Percentiles rank a stretch among this genome's conserved stretches.
phyloP scores from a whole-genome alignment of 2,888 invertebrate species.

The Alitta virens region DNA sequence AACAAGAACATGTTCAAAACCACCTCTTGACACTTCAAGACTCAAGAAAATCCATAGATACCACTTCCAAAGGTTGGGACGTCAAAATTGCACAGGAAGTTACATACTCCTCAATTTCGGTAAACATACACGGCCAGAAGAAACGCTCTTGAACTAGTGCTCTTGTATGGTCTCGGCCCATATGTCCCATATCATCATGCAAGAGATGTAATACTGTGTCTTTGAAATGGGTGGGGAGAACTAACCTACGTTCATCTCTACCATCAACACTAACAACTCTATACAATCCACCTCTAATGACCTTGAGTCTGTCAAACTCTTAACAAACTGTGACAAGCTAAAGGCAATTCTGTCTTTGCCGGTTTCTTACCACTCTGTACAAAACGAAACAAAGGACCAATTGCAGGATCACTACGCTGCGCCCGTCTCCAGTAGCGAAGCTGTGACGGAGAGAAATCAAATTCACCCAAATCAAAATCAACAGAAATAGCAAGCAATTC shows the following conservation, averaged over 20 bases:
- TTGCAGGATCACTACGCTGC: too few relatives aligned
- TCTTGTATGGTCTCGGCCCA: not conserved
- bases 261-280: not conserved
- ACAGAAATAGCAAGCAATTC: too few relatives aligned
- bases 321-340: not conserved
- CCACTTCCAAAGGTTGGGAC: slow-evolving; percentile 20
- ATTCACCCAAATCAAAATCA: too few relatives aligned
- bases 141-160: not conserved
- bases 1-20: slow-evolving; percentile 22
- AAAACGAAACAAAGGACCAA: too few relatives aligned
- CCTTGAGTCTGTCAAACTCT: not conserved
- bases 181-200: not conserved
- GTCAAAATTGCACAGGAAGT: slow-evolving; percentile 1
- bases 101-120: not conserved
- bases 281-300: not conserved
- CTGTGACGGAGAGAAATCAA: too few relatives aligned
- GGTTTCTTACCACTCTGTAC: too few relatives aligned
- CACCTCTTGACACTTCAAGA: slow-evolving; percentile 19
- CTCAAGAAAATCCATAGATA: slow-evolving; percentile 24
- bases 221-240: not conserved
- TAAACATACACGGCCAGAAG: not conserved
- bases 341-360: too few relatives aligned
- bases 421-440: too few relatives aligned
- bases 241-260: not conserved
- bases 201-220: not conserved